Percentiles rank a stretch among this genome's conserved stretches.
Evolutionary conservation across 1,140 invertebrate species (phyloP).

Genomic region (Trichogramma pretiosum): DNA sequence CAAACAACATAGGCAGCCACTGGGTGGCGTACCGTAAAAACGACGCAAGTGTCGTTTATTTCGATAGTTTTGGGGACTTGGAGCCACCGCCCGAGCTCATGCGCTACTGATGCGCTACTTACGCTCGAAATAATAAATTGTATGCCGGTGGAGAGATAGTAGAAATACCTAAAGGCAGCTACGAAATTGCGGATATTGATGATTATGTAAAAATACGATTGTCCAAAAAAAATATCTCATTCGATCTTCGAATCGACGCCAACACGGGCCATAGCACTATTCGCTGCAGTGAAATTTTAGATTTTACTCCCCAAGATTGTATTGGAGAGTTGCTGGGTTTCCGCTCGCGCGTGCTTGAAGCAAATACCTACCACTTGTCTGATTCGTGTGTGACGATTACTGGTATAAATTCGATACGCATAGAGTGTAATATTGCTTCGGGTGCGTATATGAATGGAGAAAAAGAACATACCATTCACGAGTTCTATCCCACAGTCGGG

Average conservation of each 20-base stretch:
- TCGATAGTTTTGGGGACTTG: slow-evolving; percentile 27
- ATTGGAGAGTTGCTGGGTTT: neutral
- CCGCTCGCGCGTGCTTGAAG: neutral
- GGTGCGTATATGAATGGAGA: slow-evolving; percentile 3
- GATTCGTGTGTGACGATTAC: slow-evolving; percentile 11
- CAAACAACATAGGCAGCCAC: slow-evolving; percentile 25
- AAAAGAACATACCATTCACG: slow-evolving; percentile 12
- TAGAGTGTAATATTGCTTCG: slow-evolving; percentile 15
- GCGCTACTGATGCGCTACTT: slow-evolving; percentile 24
- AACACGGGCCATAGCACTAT: neutral
- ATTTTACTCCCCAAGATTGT: neutral
- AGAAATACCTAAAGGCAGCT: too few relatives aligned
- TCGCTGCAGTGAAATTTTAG: neutral
- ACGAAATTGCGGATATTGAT: too few relatives aligned
- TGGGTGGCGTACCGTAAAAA: slow-evolving; percentile 29
- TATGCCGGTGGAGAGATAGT: slow-evolving; percentile 11
- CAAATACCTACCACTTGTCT: neutral
- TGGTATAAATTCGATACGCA: slow-evolving; percentile 8
- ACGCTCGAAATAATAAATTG: slow-evolving; percentile 29
- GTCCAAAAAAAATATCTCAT: too few relatives aligned
- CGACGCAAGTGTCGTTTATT: slow-evolving; percentile 21
- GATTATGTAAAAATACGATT: too few relatives aligned
- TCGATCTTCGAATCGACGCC: too few relatives aligned
- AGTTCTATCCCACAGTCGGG: slow-evolving; percentile 11
- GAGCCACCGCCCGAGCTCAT: slow-evolving; percentile 23